phyloP scores from a whole-genome alignment of 2,797 vertebrate genomes.

The Oreochromis mossambicus region DNA sequence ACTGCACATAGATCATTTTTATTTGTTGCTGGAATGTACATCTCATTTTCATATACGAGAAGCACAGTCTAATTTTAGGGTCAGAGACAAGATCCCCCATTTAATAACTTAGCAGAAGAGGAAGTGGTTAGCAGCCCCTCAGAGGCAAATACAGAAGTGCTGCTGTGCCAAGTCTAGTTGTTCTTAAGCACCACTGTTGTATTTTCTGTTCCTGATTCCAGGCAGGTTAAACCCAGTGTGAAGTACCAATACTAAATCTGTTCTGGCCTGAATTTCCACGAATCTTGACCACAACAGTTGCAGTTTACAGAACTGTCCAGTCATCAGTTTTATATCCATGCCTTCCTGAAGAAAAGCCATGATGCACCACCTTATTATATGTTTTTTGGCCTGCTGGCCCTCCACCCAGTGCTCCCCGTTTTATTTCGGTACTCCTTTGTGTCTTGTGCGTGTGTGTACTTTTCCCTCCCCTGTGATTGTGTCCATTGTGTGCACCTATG shows the following conservation, averaged over 20 bases:
- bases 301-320: neutral
- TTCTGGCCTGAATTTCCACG: neutral
- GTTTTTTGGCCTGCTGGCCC: accelerated
- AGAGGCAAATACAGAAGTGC: conserved; percentile 5
- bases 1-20: neutral
- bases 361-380: accelerated
- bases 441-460: neutral
- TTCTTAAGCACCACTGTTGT: neutral
- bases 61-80: neutral
- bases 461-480: neutral
- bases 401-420: accelerated
- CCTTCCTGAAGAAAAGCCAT: neutral
- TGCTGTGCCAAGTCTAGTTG: neutral
- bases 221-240: neutral
- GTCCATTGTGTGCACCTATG: neutral
- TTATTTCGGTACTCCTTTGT: neutral
- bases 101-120: conserved; percentile 15
- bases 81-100: neutral
- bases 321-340: neutral
- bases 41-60: conserved; percentile 35
- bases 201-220: conserved; percentile 31
- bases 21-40: neutral
- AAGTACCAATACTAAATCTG: neutral
- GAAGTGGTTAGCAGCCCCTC: conserved; percentile 21
- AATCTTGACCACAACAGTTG: neutral